Evolutionary conservation across 2,888 invertebrate species (phyloP).

Genomic region (Theretra japonica): DNA sequence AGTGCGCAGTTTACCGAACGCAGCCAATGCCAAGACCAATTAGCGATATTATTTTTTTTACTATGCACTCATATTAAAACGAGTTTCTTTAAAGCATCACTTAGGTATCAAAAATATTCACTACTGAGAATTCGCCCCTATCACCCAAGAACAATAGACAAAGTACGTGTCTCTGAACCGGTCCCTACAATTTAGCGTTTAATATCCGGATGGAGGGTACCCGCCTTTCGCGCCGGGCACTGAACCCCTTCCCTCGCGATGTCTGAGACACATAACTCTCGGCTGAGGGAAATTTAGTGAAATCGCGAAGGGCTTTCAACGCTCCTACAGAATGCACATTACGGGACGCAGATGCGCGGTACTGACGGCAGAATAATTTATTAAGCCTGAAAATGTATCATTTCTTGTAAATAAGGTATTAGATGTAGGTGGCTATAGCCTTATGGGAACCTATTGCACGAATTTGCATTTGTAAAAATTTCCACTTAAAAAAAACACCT

Average conservation of each 20-base stretch:
- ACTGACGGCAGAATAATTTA: conserved; percentile 32
- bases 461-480: no score
- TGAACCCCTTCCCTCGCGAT: background rate
- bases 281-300: conserved; percentile 32
- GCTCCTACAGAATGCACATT: conserved; percentile 42
- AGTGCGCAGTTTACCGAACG: no score
- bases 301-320: conserved; percentile 39
- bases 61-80: no score
- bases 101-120: background rate
- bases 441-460: no score
- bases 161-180: background rate
- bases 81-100: no score
- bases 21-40: no score
- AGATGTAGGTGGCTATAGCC: background rate
- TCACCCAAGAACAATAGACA: background rate
- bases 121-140: background rate
- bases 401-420: background rate
- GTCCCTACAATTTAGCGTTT: background rate
- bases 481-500: no score
- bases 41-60: no score
- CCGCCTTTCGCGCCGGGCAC: background rate
- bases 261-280: conserved; percentile 18
- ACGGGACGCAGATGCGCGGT: conserved; percentile 40
- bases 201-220: background rate
- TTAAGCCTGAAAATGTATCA: background rate